Conservation (phyloP, 2,113 vertebrate species). For the Toxotes chatareus region DNA sequence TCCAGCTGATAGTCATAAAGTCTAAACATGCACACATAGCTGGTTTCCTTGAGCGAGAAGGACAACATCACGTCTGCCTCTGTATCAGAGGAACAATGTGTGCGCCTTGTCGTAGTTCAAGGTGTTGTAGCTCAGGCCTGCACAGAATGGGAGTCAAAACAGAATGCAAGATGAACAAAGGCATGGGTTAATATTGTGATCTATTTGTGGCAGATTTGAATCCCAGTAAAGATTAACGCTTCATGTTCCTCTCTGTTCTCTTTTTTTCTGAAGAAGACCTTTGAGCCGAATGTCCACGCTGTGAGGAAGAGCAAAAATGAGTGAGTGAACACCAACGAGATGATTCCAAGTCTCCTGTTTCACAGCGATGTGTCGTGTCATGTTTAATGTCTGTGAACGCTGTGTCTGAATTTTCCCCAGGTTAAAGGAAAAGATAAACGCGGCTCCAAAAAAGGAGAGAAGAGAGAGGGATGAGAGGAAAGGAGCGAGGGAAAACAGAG, state of each 20-base stretch:
- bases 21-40: no score
- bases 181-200: not conserved
- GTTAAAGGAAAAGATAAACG: slow-evolving; percentile 66
- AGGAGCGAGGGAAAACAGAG: slow-evolving; percentile 66
- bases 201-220: not conserved
- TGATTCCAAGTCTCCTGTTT: not conserved
- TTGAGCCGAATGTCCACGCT: slow-evolving; percentile 83
- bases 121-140: no score
- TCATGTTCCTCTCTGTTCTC: slow-evolving; percentile 1
- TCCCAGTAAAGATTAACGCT: not conserved
- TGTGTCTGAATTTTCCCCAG: slow-evolving; percentile 30
- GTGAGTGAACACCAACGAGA: slow-evolving; percentile 70
- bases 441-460: slow-evolving; percentile 74
- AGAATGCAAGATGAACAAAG: no score
- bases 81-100: no score
- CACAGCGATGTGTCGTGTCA: not conserved
- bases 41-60: no score
- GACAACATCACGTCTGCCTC: no score
- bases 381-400: not conserved
- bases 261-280: slow-evolving; percentile 77
- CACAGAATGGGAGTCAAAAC: no score
- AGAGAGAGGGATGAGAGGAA: slow-evolving; percentile 74
- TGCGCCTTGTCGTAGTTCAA: no score
- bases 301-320: slow-evolving; percentile 84
- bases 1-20: no score